Evolutionary conservation across 2,797 vertebrate genomes (phyloP).

Genomic region (Chloroceryle inda): DNA sequence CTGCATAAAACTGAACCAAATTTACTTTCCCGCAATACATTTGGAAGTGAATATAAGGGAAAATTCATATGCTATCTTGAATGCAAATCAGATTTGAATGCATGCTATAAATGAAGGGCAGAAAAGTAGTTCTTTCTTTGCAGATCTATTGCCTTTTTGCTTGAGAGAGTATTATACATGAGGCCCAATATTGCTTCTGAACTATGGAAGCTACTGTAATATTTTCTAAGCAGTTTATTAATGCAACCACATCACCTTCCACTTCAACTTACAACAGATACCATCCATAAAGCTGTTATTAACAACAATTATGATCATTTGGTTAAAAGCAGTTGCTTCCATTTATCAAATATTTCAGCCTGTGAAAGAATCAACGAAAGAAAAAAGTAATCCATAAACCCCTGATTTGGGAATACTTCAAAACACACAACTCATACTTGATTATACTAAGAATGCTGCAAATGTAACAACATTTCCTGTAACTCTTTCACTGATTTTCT

Average conservation of each 20-base stretch:
- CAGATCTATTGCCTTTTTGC: neutral
- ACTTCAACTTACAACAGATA: neutral
- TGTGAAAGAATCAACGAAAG: neutral
- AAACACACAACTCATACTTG: conserved; percentile 29
- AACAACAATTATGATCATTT: neutral
- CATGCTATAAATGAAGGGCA: conserved; percentile 55
- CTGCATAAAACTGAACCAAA: conserved; percentile 29
- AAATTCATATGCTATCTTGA: conserved; percentile 68
- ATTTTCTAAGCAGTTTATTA: conserved; percentile 42
- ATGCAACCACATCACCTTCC: neutral
- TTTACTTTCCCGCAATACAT: conserved; percentile 17
- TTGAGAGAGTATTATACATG: neutral
- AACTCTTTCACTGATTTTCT: conserved; percentile 50
- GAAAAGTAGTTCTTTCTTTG: conserved; percentile 28
- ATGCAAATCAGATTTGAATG: conserved; percentile 45
- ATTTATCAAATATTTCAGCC: conserved; percentile 25
- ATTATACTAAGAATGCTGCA: conserved; percentile 12
- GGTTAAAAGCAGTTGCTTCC: neutral
- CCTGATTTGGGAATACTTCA: conserved; percentile 22
- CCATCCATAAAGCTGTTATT: neutral
- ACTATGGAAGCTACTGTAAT: neutral
- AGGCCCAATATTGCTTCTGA: conserved; percentile 58
- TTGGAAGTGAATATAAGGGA: conserved; percentile 42
- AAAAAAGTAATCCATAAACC: neutral
- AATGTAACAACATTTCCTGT: conserved; percentile 39